Conservation (phyloP, 2,797 vertebrate species). For the Sebastes trivittatus region DNA sequence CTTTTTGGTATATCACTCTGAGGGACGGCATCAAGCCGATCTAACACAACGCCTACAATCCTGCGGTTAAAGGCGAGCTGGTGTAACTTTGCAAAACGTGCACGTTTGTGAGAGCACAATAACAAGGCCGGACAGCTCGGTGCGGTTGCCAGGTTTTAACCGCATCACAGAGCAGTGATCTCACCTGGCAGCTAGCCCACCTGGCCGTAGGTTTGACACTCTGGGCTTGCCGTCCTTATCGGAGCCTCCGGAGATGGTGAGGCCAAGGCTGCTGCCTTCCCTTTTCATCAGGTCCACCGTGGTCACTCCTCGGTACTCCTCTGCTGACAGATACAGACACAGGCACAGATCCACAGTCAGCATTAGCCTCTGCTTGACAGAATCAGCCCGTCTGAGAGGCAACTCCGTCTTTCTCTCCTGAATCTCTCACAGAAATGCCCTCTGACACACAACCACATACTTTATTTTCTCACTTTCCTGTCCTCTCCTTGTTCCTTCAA, state of each 20-base stretch:
- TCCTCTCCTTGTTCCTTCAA: slow-evolving; percentile 36
- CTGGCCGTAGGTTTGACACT: slow-evolving; percentile 95
- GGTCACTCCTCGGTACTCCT: slow-evolving; percentile 94
- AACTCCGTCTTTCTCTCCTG: slow-evolving; percentile 14
- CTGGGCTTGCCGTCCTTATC: slow-evolving; percentile 97
- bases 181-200: slow-evolving; percentile 97
- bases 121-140: slow-evolving; percentile 42
- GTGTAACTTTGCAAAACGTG: slow-evolving; percentile 38
- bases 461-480: slow-evolving; percentile 35
- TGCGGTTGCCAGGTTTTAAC: slow-evolving; percentile 53
- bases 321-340: slow-evolving; percentile 80
- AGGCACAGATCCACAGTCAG: slow-evolving; percentile 56
- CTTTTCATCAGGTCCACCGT: slow-evolving; percentile 97
- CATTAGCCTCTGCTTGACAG: slow-evolving; percentile 57
- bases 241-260: slow-evolving; percentile 97
- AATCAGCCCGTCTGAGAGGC: slow-evolving; percentile 47
- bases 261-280: slow-evolving; percentile 94
- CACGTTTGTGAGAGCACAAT: slow-evolving; percentile 27
- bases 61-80: slow-evolving; percentile 22
- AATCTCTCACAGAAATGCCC: slow-evolving; percentile 31
- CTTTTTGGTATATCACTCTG: neutral
- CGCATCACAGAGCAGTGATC: slow-evolving; percentile 63
- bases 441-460: slow-evolving; percentile 33
- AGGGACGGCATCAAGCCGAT: slow-evolving; percentile 40
- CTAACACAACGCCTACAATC: slow-evolving; percentile 34